A percentile compares a stretch with the other conserved stretches of the same genome.
Evolutionary conservation across 2,797 vertebrate genomes (phyloP).

Genomic region (Choloepus didactylus): DNA sequence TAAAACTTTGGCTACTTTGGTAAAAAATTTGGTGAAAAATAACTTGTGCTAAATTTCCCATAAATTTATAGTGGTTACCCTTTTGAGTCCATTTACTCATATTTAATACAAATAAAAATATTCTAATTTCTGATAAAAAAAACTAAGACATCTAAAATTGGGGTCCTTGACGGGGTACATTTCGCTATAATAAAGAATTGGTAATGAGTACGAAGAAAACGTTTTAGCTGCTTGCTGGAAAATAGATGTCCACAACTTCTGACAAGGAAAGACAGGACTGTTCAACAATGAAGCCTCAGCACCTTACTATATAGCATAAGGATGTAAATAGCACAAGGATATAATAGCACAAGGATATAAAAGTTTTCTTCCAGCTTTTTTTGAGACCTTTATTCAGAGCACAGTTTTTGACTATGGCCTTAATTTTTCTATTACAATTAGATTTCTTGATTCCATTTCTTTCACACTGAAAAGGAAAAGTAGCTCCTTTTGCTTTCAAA

Average conservation of each 20-base stretch:
- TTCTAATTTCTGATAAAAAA: no score
- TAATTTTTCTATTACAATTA: neutral
- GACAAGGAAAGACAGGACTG: neutral
- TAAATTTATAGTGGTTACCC: neutral
- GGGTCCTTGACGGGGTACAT: neutral
- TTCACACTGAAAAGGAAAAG: conserved; percentile 44
- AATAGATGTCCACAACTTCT: neutral
- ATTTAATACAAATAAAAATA: neutral
- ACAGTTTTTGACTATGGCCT: neutral
- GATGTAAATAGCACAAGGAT: no score
- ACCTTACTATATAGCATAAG: neutral
- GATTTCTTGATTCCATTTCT: neutral
- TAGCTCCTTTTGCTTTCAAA: neutral
- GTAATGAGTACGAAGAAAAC: neutral
- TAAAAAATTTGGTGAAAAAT: neutral
- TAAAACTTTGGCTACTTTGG: neutral
- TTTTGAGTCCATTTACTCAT: neutral
- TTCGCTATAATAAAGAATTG: no score
- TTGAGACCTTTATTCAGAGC: neutral
- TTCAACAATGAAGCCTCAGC: conserved; percentile 27
- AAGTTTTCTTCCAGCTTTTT: neutral
- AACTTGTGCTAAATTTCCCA: neutral
- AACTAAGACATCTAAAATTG: neutral
- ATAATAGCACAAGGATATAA: no score
- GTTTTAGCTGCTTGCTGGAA: neutral